Evolutionary conservation across 2,113 vertebrate genomes (phyloP).

Genomic region (Eurystomus gularis): DNA sequence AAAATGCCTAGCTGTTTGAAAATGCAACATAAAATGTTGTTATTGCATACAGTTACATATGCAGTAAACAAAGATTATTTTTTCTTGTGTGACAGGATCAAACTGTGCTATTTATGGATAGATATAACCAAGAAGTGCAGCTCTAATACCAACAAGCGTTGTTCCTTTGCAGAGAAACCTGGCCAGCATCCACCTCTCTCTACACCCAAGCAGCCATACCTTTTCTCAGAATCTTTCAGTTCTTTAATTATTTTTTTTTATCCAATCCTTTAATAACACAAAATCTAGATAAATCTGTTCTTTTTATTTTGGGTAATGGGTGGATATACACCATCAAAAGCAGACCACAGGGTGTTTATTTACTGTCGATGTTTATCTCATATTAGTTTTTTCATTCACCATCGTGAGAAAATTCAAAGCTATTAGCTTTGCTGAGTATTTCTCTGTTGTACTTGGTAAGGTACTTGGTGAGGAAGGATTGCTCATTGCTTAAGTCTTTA

Average conservation of each 20-base stretch:
- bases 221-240: rapidly evolving
- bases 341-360: not conserved
- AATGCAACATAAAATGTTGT: not conserved
- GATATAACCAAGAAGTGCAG: not conserved
- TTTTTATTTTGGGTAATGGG: not conserved
- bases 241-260: not conserved
- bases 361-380: not conserved
- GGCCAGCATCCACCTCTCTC: not conserved
- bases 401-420: not conserved
- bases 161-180: not conserved
- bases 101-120: not conserved
- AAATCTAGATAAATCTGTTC: not conserved
- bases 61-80: not conserved
- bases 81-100: not conserved
- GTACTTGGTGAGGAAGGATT: not conserved
- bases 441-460: not conserved
- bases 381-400: not conserved
- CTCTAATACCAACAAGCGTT: not conserved
- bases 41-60: not conserved
- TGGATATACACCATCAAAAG: not conserved
- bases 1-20: not conserved
- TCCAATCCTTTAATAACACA: not conserved
- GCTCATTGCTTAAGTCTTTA: not conserved
- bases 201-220: rapidly evolving
- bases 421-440: not conserved